These are phyloP conservation scores for Trochalopteron elliotii DNA, from an alignment of 2,113 vertebrate genomes.

Conservation along the genomic window DNA sequence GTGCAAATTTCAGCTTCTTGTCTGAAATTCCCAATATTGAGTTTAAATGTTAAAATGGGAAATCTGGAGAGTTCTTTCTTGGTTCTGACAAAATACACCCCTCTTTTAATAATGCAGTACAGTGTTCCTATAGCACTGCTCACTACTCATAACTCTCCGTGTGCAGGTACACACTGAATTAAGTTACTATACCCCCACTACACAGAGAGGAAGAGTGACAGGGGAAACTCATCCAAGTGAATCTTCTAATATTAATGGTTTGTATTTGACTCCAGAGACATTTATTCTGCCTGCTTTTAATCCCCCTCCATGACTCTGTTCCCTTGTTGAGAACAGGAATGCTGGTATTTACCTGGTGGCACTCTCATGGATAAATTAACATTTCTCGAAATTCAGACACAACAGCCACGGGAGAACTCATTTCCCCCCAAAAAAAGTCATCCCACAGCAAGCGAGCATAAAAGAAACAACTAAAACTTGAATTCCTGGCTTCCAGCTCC, in stretches of 20 bases:
- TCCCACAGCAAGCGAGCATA: not conserved
- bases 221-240: not conserved
- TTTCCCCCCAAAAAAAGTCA: not conserved
- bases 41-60: conserved; percentile 46
- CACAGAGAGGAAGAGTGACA: not conserved
- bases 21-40: conserved; percentile 44
- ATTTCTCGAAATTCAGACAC: not conserved
- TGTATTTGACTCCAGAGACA: not conserved
- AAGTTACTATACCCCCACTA: not conserved
- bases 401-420: not conserved
- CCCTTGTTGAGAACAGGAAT: not conserved
- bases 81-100: not conserved
- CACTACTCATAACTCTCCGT: not conserved
- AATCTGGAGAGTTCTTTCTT: not conserved
- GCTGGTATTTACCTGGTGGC: not conserved
- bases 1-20: conserved; percentile 57
- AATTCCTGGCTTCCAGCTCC: conserved; percentile 52
- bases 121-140: not conserved
- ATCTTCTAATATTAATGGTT: not conserved
- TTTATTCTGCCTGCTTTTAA: not conserved
- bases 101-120: not conserved
- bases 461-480: not conserved
- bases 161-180: not conserved
- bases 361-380: not conserved
- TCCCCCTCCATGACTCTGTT: not conserved